phyloP scores from a whole-genome alignment of 2,113 vertebrate species.

The Phylloscopus trochilus region DNA sequence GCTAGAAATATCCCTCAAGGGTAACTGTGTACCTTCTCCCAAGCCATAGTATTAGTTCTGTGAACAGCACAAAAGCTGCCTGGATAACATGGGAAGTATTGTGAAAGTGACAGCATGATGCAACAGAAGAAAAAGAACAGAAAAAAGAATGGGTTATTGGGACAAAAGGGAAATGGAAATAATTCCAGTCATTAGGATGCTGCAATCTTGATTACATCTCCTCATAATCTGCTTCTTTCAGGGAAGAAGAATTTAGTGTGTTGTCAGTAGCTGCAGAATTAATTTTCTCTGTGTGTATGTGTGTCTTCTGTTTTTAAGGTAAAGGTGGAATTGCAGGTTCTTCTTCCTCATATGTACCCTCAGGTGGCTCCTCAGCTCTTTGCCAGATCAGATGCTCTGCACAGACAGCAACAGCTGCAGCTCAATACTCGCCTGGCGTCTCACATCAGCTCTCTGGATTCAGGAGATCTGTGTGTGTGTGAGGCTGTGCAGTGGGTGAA shows the following conservation, averaged over 20 bases:
- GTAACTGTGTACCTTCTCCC: not conserved
- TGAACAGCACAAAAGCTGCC: not conserved
- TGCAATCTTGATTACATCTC: not conserved
- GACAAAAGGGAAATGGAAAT: not conserved
- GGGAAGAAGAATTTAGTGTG: not conserved
- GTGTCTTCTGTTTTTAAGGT: slow-evolving; percentile 53
- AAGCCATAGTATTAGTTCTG: not conserved
- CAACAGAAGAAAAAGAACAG: not conserved
- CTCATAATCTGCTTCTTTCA: not conserved
- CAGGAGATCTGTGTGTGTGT: slow-evolving; percentile 68
- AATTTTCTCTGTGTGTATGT: not conserved
- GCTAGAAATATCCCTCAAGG: not conserved
- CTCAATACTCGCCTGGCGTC: slow-evolving; percentile 69
- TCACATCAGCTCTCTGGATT: slow-evolving; percentile 63
- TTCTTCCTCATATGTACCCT: slow-evolving; percentile 74
- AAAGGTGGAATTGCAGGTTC: slow-evolving; percentile 74
- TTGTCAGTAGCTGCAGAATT: not conserved
- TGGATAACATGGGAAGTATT: not conserved
- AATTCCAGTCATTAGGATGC: not conserved
- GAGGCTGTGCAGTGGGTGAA: slow-evolving; percentile 76
- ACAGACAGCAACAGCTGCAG: slow-evolving; percentile 71
- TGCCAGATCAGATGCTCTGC: slow-evolving; percentile 65
- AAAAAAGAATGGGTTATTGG: not conserved
- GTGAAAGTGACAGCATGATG: not conserved
- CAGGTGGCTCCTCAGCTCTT: slow-evolving; percentile 65